Base-by-base conservation (phyloP, 64 coral and sea anemone species). In the Porites lutea region DNA sequence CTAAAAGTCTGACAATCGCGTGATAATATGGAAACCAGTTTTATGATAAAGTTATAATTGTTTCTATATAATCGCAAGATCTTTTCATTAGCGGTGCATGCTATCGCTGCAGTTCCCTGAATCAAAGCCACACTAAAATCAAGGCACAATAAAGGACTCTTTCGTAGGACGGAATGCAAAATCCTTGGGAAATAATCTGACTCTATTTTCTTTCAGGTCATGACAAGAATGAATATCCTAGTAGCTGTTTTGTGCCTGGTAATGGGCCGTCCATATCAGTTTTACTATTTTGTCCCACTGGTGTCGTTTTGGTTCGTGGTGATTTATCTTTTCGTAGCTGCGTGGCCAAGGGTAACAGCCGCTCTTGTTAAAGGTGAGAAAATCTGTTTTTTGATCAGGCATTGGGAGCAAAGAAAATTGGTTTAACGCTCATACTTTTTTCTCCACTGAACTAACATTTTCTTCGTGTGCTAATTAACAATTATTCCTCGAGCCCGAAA, bases 241-340 rank as follows among this genome's bases (percentile, higher is more conserved):
- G 90, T 92, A 19, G 94, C 90, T 48, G 78, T 89, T 11, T 82
- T 99, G 18, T 99, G 97, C 79, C 88, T 99, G 3, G 88, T 96
- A 2, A 99, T 99, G 97, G 94, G 94, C 21, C 94, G 97, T 11
- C 94, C 97, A 2, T 99, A 99, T 91, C 97, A 99, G 78, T 99
- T 99, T 51, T 99, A 99, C 37, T 99, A 99, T 72, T 99, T 99
- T 65, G 97, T 99, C 71, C 97, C 97, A 18, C 88, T 99, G 13
- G 72, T 99, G 10, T 79, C 94, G 3, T 99, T 99, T 68, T 99
- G 95, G 89, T 99, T 99, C 86, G 88, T 96, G 55, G 79, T 92
- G 52, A 47, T 96, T 8, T 99, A 99, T 61, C 58, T 83, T 23
- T 88, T 92, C 3, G 80, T 99, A 54, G 88, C 86, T 8, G 50